Evolutionary conservation across 2,797 vertebrate species (phyloP).

Genomic region (Cichlasoma orientale): DNA sequence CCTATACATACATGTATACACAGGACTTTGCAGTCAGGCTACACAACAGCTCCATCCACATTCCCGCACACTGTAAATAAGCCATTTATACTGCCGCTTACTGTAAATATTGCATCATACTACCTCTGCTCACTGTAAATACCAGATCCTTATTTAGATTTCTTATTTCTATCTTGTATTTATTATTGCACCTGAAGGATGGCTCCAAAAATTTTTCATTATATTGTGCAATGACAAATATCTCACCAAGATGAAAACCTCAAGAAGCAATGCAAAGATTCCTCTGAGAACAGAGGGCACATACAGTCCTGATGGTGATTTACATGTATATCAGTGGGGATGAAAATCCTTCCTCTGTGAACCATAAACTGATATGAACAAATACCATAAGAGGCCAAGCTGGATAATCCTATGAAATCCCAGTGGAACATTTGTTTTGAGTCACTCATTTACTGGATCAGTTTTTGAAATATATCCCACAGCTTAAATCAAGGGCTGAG

Average conservation of each 20-base stretch:
- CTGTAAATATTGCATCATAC: too few species aligned
- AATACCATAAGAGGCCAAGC: slow-evolving; percentile 13
- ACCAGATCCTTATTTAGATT: too few species aligned
- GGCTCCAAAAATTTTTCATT: too few species aligned
- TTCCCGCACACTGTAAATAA: too few species aligned
- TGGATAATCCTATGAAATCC: slow-evolving; percentile 43
- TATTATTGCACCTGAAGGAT: too few species aligned
- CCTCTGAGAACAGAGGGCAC: not conserved
- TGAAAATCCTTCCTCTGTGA: not conserved
- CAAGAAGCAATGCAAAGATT: not conserved
- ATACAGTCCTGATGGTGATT: not conserved
- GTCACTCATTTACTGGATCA: not conserved
- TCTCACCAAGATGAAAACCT: not conserved
- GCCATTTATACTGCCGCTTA: too few species aligned
- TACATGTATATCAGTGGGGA: not conserved
- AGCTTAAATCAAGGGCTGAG: not conserved
- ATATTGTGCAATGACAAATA: too few species aligned
- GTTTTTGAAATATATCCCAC: slow-evolving; percentile 19
- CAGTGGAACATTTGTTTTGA: slow-evolving; percentile 36
- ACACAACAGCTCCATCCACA: not conserved
- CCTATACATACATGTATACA: not conserved
- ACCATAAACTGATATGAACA: not conserved
- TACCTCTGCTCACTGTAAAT: too few species aligned
- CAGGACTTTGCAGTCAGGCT: not conserved
- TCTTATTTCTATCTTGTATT: too few species aligned